These are phyloP conservation scores for Acromyrmex heyeri DNA, from an alignment of 1,140 invertebrate genomes.

Conservation along the genomic window DNA sequence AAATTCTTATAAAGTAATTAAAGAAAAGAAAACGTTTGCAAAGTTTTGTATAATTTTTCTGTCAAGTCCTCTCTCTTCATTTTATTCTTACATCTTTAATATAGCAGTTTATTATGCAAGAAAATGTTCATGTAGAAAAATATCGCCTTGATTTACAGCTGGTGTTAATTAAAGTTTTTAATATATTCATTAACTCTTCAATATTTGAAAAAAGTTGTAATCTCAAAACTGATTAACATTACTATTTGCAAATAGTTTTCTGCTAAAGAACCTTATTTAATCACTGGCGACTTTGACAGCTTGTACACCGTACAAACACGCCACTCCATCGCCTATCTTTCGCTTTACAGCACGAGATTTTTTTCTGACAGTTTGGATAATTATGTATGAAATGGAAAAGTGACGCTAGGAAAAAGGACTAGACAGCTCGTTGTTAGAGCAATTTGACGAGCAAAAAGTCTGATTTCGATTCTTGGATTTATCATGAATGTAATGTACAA, in stretches of 20 bases:
- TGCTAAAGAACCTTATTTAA: slow-evolving; percentile 4
- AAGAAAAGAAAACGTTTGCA: background rate
- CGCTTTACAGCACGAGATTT: background rate
- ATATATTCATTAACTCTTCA: slow-evolving; percentile 42
- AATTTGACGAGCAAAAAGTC: background rate
- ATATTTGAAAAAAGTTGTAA: slow-evolving; percentile 13
- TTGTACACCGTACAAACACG: background rate
- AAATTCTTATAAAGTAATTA: background rate
- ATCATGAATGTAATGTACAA: background rate
- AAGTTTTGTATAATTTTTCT: slow-evolving; percentile 1
- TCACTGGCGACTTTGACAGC: background rate
- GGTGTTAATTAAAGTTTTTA: slow-evolving; percentile 49
- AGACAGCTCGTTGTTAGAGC: background rate
- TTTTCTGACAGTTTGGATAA: slow-evolving; percentile 49
- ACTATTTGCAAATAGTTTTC: slow-evolving; percentile 12
- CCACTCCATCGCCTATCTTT: slow-evolving; percentile 7
- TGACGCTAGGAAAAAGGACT: slow-evolving; percentile 86
- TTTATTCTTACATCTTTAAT: slow-evolving; percentile 15
- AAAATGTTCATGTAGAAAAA: slow-evolving; percentile 1
- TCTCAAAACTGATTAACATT: slow-evolving; percentile 1
- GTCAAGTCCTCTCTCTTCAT: background rate
- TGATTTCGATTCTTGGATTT: background rate
- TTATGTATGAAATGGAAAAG: slow-evolving; percentile 92
- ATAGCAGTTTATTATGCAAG: background rate
- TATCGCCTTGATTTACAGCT: background rate